phyloP scores from a whole-genome alignment of 2,797 vertebrate species.

The Dromococcyx pavoninus region DNA sequence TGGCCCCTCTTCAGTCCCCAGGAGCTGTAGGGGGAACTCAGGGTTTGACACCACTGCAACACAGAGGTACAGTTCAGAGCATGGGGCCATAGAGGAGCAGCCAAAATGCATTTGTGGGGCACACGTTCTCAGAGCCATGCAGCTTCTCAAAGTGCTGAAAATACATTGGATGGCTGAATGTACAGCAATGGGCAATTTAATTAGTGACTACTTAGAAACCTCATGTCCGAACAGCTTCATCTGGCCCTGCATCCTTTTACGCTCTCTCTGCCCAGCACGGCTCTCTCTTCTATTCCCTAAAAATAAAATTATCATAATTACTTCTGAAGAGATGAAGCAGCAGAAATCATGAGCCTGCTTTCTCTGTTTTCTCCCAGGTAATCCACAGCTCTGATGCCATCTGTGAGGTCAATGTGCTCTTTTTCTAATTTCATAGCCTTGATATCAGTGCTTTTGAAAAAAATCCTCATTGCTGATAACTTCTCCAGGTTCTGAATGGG shows the following conservation, averaged over 20 bases:
- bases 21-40: background rate
- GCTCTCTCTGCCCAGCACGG: fast-evolving
- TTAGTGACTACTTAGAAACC: background rate
- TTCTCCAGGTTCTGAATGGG: background rate
- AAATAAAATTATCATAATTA: background rate
- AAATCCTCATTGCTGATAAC: background rate
- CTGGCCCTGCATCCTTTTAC: fast-evolving
- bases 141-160: background rate
- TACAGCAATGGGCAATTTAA: background rate
- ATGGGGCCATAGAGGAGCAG: slow-evolving; percentile 39
- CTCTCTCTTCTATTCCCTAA: background rate
- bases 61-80: background rate
- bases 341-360: background rate
- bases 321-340: background rate
- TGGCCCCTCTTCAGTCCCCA: background rate
- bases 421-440: background rate
- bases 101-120: background rate
- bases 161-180: fast-evolving
- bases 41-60: background rate
- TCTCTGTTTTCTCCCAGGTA: background rate
- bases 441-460: background rate
- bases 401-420: background rate
- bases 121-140: background rate
- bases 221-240: background rate
- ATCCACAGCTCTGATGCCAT: background rate